Conservation (phyloP, 2,113 vertebrate genomes). For the Pygoscelis antarcticus region DNA sequence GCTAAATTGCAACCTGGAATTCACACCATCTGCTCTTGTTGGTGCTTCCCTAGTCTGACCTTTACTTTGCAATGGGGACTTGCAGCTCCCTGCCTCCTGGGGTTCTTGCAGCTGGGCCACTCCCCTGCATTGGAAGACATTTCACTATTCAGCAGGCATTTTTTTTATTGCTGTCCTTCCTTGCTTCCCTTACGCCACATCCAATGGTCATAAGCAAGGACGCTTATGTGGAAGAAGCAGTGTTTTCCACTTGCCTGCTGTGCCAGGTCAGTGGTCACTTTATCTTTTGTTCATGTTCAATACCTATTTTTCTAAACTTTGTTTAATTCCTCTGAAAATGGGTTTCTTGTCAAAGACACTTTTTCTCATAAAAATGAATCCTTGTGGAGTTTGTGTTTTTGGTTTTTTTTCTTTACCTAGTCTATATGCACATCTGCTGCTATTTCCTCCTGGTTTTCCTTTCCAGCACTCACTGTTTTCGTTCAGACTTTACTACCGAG, state of each 20-base stretch:
- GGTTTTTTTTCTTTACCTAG: too few species aligned
- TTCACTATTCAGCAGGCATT: too few species aligned
- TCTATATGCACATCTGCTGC: not conserved
- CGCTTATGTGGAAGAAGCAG: too few species aligned
- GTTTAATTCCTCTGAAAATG: not conserved
- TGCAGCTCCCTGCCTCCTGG: not conserved
- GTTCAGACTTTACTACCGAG: not conserved
- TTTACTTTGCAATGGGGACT: rapidly evolving
- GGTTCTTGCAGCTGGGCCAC: not conserved
- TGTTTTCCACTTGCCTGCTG: not conserved
- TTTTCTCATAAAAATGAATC: not conserved
- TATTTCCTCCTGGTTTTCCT: not conserved
- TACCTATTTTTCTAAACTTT: not conserved
- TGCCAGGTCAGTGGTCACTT: not conserved
- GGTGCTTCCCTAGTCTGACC: not conserved
- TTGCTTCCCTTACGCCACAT: rapidly evolving
- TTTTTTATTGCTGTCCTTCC: not conserved
- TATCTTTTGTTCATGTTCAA: not conserved
- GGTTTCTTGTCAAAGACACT: not conserved
- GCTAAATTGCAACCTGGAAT: too few species aligned
- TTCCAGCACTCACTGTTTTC: not conserved
- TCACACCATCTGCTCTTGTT: rapidly evolving
- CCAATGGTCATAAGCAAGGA: not conserved
- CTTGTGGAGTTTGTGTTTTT: not conserved
- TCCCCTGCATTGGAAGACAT: too few species aligned